Evolutionary conservation across 2,113 vertebrate species (phyloP).

Genomic region (human): DNA sequence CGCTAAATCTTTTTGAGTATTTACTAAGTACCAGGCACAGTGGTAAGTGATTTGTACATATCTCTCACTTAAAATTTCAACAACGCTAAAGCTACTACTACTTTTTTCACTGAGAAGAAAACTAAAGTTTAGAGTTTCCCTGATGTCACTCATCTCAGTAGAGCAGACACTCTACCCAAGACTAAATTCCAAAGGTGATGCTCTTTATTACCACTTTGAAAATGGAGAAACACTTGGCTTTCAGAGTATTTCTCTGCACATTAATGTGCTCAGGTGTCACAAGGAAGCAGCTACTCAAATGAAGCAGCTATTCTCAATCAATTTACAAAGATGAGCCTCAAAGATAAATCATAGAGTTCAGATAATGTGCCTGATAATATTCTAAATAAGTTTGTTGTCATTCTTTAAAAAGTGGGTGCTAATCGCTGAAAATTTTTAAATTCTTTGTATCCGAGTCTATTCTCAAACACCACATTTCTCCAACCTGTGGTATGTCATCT

Average conservation of each 20-base stretch:
- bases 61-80: neutral
- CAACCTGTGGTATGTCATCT: neutral
- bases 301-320: neutral
- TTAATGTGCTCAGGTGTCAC: neutral
- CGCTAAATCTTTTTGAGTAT: neutral
- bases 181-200: neutral
- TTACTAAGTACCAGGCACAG: neutral
- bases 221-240: neutral
- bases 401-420: conserved; percentile 18
- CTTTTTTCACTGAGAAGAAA: neutral
- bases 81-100: neutral
- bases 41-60: too few species aligned
- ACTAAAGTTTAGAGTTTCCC: neutral
- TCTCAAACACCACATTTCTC: neutral
- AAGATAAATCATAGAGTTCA: neutral
- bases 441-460: neutral
- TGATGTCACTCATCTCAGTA: neutral
- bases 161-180: neutral
- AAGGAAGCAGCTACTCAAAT: neutral
- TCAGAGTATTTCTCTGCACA: neutral
- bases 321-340: neutral
- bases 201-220: neutral
- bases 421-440: neutral
- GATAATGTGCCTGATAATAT: neutral
- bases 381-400: neutral